phyloP scores from a whole-genome alignment of 2,888 invertebrate genomes.

The Dryadula phaetusa region DNA sequence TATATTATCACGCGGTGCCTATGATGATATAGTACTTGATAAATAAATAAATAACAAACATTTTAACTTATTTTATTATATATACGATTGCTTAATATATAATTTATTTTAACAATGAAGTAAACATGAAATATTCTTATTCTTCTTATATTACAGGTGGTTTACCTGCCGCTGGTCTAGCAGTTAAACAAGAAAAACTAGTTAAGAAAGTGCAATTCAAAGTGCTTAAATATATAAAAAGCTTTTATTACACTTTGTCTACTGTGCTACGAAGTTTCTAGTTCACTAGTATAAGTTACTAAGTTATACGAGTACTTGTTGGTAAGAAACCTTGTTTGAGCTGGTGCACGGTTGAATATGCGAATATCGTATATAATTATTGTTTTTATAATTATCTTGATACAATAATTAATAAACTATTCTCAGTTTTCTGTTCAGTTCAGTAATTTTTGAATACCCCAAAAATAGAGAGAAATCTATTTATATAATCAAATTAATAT shows the following conservation, averaged over 20 bases:
- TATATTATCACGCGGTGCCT: too few relatives aligned
- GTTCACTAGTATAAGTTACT: constrained; percentile 43
- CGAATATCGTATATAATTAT: constrained; percentile 57
- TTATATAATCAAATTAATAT: too few relatives aligned
- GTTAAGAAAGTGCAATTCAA: constrained; percentile 49
- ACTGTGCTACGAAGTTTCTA: constrained; percentile 50
- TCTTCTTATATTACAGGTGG: constrained; percentile 39
- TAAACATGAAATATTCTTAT: constrained; percentile 31
- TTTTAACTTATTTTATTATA: not conserved
- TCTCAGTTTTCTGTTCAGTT: too few relatives aligned
- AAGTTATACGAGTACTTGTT: constrained; percentile 33
- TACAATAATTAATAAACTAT: too few relatives aligned
- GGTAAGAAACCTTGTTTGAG: constrained; percentile 35
- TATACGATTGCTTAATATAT: not conserved
- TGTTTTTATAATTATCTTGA: too few relatives aligned
- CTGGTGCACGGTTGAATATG: constrained; percentile 54
- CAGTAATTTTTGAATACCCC: too few relatives aligned
- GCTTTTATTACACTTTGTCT: constrained; percentile 51
- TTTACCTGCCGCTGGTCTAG: constrained; percentile 35
- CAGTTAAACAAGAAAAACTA: constrained; percentile 46
- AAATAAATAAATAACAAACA: too few relatives aligned
- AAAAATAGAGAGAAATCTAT: too few relatives aligned
- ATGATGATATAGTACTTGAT: too few relatives aligned
- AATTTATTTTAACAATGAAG: not conserved
- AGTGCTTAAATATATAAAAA: constrained; percentile 55